A percentile compares a stretch with the other conserved stretches of the same genome.
Evolutionary conservation across 2,888 invertebrate genomes (phyloP).

Genomic region (Pristionchus fissidentatus): DNA sequence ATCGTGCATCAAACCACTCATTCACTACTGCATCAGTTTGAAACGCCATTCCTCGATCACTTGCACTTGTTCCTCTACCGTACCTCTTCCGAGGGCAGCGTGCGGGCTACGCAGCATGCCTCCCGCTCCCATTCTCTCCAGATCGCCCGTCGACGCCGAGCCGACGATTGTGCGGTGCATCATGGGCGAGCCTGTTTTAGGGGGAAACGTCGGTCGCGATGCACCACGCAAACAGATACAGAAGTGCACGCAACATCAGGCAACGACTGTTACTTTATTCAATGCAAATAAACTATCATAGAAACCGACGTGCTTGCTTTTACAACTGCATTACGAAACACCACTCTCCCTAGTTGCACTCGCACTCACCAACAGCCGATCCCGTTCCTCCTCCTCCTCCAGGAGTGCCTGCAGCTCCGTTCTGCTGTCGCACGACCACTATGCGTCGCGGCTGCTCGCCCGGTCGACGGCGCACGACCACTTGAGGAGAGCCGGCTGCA

Average conservation of each 20-base stretch:
- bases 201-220: background rate
- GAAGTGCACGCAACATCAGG: too few species aligned
- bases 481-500: slow-evolving; percentile 2
- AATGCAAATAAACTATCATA: background rate
- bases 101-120: background rate
- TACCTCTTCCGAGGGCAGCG: background rate
- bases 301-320: background rate
- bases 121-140: background rate
- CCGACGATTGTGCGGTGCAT: slow-evolving; percentile 11
- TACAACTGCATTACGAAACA: background rate
- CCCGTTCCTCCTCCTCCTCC: background rate
- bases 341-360: background rate
- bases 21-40: background rate
- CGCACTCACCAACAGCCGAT: background rate
- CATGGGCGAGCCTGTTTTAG: background rate
- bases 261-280: slow-evolving; percentile 17
- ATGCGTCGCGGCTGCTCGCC: slow-evolving; percentile 36
- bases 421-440: slow-evolving; percentile 22
- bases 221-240: background rate
- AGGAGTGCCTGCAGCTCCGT: background rate
- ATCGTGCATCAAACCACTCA: background rate
- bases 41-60: background rate
- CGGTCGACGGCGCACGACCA: background rate
- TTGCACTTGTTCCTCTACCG: background rate
- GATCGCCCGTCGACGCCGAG: slow-evolving; percentile 18